Evolutionary conservation across 2,113 vertebrate species (phyloP), one percentile per base, ranked within the genome.

Genomic region (Tursiops truncatus): DNA sequence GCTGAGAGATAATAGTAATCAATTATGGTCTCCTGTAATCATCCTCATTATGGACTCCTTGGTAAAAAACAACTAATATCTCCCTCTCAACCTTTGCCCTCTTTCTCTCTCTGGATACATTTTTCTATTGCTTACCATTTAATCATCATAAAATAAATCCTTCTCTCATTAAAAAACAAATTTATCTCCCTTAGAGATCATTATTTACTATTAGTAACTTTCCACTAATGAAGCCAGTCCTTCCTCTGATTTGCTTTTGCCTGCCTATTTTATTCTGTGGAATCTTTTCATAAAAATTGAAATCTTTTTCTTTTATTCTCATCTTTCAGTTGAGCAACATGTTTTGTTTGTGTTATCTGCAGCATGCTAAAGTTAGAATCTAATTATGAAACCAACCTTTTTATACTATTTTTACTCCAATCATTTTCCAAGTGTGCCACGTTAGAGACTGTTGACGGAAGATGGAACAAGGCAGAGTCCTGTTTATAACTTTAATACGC

Each of bases 121-220:
- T 98, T 86, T 92, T 81, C 73, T 81, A 77, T 94, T 76, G 87
- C 82, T 96, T 83, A 67, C 38, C 50, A 92, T 94, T 96, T 97
- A 97, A 95, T 97, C 94, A 97, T 97, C 81, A 84, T 95, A 87
- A 97, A 96, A 82, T 96, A 97, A 97, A 96, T 93, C 85, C 21
- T 84, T 85, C 56, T 76, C 95, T 97, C 86, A 81, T 95, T 96
- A 95, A 95, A 73, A 95, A 95, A 70, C 56, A 96, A 91, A 95
- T 95, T 93, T 90, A 63, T 92, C 44, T 97, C 70, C 76, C 76
- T 74, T 96, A 31, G 63, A 79, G 44, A 89, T 86, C 81, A 90
- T 97, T 95, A 97, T 92, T 97, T 97, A 73, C 67, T 91, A n/a
- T 79, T 97, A 94, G 81, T 80, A 89, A 70, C 26, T 65, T 94